phyloP scores from a whole-genome alignment of 2,888 invertebrate genomes.

The Phanerotoma sp. region DNA sequence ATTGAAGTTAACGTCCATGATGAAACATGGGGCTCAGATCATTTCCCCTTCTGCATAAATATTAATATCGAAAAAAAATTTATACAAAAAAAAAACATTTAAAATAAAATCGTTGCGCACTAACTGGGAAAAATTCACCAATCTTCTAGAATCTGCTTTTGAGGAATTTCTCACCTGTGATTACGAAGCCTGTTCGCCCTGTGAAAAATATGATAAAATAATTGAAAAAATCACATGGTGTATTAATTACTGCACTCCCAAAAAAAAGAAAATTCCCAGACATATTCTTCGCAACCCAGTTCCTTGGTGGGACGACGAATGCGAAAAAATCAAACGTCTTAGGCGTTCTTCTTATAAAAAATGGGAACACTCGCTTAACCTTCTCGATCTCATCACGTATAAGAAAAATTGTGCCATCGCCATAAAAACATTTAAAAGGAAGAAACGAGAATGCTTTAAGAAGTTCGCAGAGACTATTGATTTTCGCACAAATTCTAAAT shows the following conservation, averaged over 20 bases:
- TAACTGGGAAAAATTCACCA: constrained; percentile 21
- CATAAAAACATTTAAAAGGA: no score
- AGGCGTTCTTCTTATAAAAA: constrained; percentile 25
- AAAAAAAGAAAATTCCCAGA: neutral
- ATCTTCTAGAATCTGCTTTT: no score
- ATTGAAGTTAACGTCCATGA: constrained; percentile 1
- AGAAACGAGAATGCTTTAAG: constrained; percentile 25
- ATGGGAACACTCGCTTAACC: constrained; percentile 21
- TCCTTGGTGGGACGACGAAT: constrained; percentile 30
- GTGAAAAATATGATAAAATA: constrained; percentile 20
- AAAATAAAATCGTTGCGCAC: constrained; percentile 22
- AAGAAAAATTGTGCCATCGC: no score
- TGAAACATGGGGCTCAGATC: constrained; percentile 27
- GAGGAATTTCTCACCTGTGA: constrained; percentile 2
- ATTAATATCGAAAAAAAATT: constrained; percentile 8
- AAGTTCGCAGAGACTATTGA: neutral
- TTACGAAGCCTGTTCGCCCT: constrained; percentile 4
- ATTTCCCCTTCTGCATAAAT: constrained; percentile 17
- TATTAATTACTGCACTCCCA: constrained; percentile 4
- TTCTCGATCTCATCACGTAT: constrained; percentile 13
- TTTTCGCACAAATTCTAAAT: no score
- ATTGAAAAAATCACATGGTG: no score
- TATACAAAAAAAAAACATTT: constrained; percentile 20
- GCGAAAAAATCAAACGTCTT: constrained; percentile 22
- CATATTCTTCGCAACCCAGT: constrained; percentile 19